Conservation (phyloP, 2,113 vertebrate species). For the Xiphophorus hellerii region DNA sequence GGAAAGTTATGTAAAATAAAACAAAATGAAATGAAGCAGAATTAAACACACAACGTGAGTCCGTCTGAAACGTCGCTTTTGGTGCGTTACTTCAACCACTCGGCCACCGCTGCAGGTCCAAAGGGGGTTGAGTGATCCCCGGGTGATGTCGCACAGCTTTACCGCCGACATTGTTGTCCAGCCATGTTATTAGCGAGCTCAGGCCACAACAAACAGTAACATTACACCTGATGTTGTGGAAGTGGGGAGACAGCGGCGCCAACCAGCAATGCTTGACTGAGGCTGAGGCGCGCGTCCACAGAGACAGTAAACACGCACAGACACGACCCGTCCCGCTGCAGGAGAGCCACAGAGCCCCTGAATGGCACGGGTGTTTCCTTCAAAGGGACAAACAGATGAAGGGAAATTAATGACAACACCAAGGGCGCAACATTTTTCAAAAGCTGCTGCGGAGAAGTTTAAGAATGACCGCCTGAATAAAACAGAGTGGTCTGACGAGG, state of each 20-base stretch:
- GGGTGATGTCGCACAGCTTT: conserved; percentile 77
- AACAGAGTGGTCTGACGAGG: neutral
- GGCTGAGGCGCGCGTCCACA: conserved; percentile 56
- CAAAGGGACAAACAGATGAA: neutral
- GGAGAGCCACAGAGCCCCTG: neutral
- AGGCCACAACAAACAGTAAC: conserved; percentile 85
- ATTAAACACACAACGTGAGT: neutral
- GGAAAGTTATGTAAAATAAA: too few species aligned
- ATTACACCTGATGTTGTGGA: conserved; percentile 84
- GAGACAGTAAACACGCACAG: conserved; percentile 60
- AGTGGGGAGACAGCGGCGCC: conserved; percentile 82
- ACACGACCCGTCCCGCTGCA: conserved; percentile 44
- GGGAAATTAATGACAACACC: neutral
- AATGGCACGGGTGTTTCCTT: neutral
- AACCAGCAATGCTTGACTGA: conserved; percentile 82
- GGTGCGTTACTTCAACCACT: conserved; percentile 14
- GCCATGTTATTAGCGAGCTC: conserved; percentile 73
- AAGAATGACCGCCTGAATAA: neutral
- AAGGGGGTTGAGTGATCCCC: conserved; percentile 66
- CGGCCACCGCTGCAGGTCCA: conserved; percentile 56
- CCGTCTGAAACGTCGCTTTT: too few species aligned
- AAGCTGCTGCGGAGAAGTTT: neutral
- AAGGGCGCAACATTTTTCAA: neutral
- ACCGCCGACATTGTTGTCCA: conserved; percentile 75
- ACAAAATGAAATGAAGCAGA: neutral